These are phyloP conservation scores for Perca flavescens DNA, from an alignment of 2,113 vertebrate species.

Conservation along the genomic window DNA sequence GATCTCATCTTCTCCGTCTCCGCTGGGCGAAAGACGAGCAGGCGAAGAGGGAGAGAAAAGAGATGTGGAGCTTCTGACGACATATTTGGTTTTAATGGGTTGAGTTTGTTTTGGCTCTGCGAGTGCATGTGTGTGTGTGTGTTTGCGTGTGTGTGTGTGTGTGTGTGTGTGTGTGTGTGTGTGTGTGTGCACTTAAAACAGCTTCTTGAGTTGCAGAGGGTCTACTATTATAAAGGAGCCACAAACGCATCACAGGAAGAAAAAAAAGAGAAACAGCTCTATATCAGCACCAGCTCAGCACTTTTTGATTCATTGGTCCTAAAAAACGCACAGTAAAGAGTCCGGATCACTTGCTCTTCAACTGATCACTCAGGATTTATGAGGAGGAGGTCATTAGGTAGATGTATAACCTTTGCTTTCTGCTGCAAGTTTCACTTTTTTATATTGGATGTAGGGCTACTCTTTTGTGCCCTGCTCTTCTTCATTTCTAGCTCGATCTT, in stretches of 20 bases:
- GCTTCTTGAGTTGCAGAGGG: slow-evolving; percentile 17
- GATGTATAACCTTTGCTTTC: slow-evolving; percentile 45
- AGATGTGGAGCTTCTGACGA: neutral
- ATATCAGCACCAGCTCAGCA: slow-evolving; percentile 76
- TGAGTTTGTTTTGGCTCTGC: slow-evolving; percentile 2
- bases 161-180: neutral
- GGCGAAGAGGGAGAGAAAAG: neutral
- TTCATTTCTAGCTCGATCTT: neutral
- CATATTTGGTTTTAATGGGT: slow-evolving; percentile 42
- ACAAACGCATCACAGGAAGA: neutral
- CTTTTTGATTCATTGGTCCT: slow-evolving; percentile 59
- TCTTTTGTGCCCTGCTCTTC: neutral
- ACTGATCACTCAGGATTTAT: slow-evolving; percentile 64
- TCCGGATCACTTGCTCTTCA: slow-evolving; percentile 47
- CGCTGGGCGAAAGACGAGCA: slow-evolving; percentile 50
- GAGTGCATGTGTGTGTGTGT: neutral
- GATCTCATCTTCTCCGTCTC: slow-evolving; percentile 63
- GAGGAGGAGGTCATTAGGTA: slow-evolving; percentile 1
- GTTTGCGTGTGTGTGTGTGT: neutral
- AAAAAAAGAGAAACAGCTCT: neutral
- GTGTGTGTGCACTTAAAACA: neutral
- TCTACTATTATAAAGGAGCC: slow-evolving; percentile 13
- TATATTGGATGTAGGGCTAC: neutral
- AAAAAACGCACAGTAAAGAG: slow-evolving; percentile 41
- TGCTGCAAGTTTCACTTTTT: slow-evolving; percentile 7